Base-by-base conservation (phyloP, 1,140 invertebrate species). In the Papilio aristodemus region DNA sequence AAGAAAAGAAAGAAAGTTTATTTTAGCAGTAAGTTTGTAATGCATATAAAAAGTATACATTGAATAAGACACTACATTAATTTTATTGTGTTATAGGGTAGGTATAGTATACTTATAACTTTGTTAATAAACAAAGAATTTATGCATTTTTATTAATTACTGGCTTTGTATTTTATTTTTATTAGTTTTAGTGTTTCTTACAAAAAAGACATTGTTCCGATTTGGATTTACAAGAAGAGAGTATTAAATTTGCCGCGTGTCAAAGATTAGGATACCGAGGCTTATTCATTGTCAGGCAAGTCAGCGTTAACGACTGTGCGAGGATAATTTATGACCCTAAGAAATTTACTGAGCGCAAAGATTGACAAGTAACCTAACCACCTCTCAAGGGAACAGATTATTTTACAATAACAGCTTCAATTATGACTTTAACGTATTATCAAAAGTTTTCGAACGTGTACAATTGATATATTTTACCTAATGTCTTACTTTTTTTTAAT, bases 301-400 rank as follows among this genome's bases (percentile, higher is more conserved):
- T 62, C 59, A 38, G 59, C 32, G 59, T 62, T 62, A 62, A 62
- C 59, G 36, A 62, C 59, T 32, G 59, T 36, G 10, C 59, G 14
- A 62, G 59, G 59, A 62, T 62, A 62, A 62, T 38, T 62, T 62
- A 62, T 62, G 59, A 37, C 27, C 36, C 36, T 62, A 62, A 62
- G 36, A 62, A 62, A n/a, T 62, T 59, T 62, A 17, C 27, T 39
- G 27, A 17, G 14, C 59, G 27, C 32, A 36, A 58, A 60, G 58
- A 60, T 62, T 62, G 58, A 60, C 58, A 46, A 36, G 25, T 17
- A 4, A 17, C 27, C 2, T 62, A 37, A 62, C 27, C 59, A 19
- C 32, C 14, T 60, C 32, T 38, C 8, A 60, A 38, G 36, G 36
- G 17, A 39, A 62, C 36, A 62, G 11, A 19, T 38, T 39, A 60